Evolutionary conservation across 2,888 invertebrate genomes (phyloP), one percentile per base, ranked within the genome.

Genomic region (Coleophora flavipennella): DNA sequence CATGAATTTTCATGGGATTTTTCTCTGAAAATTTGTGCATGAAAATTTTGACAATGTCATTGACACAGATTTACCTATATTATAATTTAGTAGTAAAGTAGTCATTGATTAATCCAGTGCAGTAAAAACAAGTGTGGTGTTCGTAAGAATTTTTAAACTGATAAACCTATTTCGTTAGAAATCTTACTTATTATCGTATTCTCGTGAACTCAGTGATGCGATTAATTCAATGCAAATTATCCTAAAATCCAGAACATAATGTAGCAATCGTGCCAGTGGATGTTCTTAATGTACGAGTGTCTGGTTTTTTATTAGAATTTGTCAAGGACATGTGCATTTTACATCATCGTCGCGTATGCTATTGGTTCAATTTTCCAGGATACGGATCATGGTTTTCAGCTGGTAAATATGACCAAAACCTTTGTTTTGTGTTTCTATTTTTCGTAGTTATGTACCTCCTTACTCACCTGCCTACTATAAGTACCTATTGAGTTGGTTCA

Each of bases 321-420:
- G 58, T 72, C 75, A 80, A 81, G 83, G 83, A 83, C 81, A 84
- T 84, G 83, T 79, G 65, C 79, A 77, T 77, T 73, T 57, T 70
- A 81, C 81, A 74, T 70, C 67, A 67, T 70, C 68, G 67, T 57
- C 65, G 62, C 66, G 72, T 64, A 67, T 64, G 66, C 69, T 64
- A 67, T 72, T 81, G 77, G 71, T 72, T 72, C 69, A 67, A 66
- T 71, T 67, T 69, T 67, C 55, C 70, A 62, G 60, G 62, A 67
- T 68, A 68, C 65, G 64, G 68, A 75, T 72, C 73, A 77, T 78
- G 80, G 64, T 69, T 59, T 71, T 58, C 62, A 55, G 60, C 62
- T 72, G 81, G 80, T 81, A 79, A 74, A 57, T 65, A 42, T 36
- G 6, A 4, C 20, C 20, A 20, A 20, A 20, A 20, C 20, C 20